Evolutionary conservation across 1,140 invertebrate genomes (phyloP), one percentile per base, ranked within the genome.

Genomic region (Argopecten irradians): DNA sequence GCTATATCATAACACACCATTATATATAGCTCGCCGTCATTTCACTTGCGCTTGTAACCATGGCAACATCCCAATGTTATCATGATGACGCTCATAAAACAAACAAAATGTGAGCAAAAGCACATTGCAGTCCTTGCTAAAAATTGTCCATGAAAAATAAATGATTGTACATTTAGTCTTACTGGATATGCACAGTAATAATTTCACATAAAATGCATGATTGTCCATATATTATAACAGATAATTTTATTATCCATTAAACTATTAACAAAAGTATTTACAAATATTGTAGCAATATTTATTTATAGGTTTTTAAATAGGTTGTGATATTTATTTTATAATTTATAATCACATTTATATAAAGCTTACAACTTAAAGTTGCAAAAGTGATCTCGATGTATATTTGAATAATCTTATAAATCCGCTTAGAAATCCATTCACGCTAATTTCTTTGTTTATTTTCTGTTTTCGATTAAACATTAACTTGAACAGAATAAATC

Each of bases 251-350:
- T 28, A 1, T 71, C 55, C 8, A 28, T n/a, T 71, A 71, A 71
- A 71, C 16, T 28, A 28, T 28, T 28, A n/a, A 3, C 8, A 2
- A 71, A 71, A 71, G 8, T 22, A 55, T 28, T 8, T 28, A 28
- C 28, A 71, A 8, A 71, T 5, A 28, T 5, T 71, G 22, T 28
- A 39, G 13, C 5, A 5, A 39, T 39, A 71, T 28, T 28, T 71
- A 16, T 71, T 28, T 71, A 28, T 71, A 71, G n/a, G 28, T 71
- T 28, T 22, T 22, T 2, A 46, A 19, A 46, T 5, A 39, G 55
- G n/a, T 71, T 71, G n/a, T 71, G n/a, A 71, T 71, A 71, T 71
- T 71, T 71, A 71, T n/a, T 71, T 11, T 55, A n/a, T n/a, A n/a
- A n/a, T n/a, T n/a, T n/a, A n/a, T n/a, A n/a, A n/a, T n/a, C n/a